Conservation (phyloP, 2,888 invertebrate genomes). For the Lycophotia porphyrea region DNA sequence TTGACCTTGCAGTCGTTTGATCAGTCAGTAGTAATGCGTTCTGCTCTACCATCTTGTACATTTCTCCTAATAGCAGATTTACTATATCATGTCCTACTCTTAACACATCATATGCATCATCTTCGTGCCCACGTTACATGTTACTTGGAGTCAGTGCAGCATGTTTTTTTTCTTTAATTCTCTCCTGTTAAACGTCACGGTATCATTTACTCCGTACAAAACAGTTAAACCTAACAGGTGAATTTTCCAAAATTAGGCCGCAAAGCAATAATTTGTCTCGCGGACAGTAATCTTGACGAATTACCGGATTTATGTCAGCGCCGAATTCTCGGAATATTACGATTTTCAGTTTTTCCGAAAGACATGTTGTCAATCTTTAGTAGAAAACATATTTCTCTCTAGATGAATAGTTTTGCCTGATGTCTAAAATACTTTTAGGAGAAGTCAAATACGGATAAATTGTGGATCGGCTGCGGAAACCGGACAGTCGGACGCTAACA, state of each 20-base stretch:
- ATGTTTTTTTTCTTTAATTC: not conserved
- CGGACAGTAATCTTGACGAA: conserved; percentile 64
- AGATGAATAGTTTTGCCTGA: not conserved
- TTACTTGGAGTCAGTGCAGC: not conserved
- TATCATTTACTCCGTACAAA: conserved; percentile 1
- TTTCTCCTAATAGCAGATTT: not conserved
- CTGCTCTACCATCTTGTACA: not conserved
- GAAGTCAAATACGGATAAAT: not conserved
- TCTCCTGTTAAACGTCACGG: not conserved
- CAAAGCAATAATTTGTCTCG: conserved; percentile 50
- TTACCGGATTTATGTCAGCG: conserved; percentile 42
- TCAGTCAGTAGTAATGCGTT: not conserved
- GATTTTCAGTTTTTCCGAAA: conserved; percentile 35
- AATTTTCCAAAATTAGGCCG: conserved; percentile 46
- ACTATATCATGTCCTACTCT: not conserved
- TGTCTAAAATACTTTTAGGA: not conserved
- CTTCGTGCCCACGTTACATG: not conserved
- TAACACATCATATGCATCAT: not conserved
- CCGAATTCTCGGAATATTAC: conserved; percentile 38
- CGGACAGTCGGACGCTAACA: not conserved
- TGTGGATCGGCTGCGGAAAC: not conserved
- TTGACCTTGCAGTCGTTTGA: not conserved
- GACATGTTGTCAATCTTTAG: conserved; percentile 14
- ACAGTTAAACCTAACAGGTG: conserved; percentile 8
- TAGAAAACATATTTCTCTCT: not conserved